Percentiles rank a stretch among this genome's conserved stretches.
Evolutionary conservation across 2,797 vertebrate genomes (phyloP).

Genomic region (Labeo calbasu): DNA sequence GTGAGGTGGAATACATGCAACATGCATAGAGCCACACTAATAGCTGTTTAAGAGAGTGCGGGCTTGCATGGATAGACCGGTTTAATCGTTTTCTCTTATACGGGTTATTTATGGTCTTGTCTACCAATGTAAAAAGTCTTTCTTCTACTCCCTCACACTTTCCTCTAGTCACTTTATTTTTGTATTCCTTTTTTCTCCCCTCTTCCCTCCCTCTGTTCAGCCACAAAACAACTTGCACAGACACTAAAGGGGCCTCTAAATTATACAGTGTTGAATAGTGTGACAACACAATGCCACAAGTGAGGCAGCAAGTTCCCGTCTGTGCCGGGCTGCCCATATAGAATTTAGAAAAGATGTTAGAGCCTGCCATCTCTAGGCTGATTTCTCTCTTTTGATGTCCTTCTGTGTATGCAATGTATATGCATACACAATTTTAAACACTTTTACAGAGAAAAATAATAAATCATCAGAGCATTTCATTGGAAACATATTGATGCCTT

Average conservation of each 20-base stretch:
- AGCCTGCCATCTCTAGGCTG: slow-evolving; percentile 36
- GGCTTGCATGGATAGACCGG: slow-evolving; percentile 1
- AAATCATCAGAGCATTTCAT: slow-evolving; percentile 65
- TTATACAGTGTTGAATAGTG: slow-evolving; percentile 41
- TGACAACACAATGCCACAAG: slow-evolving; percentile 48
- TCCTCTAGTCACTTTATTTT: slow-evolving; percentile 36
- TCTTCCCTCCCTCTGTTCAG: not conserved
- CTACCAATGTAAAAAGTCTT: slow-evolving; percentile 12
- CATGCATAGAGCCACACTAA: not conserved
- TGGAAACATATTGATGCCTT: not conserved
- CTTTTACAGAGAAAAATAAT: slow-evolving; percentile 60
- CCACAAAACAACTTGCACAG: not conserved
- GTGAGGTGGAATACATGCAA: not conserved
- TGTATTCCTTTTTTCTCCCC: slow-evolving; percentile 15
- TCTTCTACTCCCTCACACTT: slow-evolving; percentile 25
- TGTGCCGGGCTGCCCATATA: not conserved
- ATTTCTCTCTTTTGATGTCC: slow-evolving; percentile 63
- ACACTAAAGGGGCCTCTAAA: slow-evolving; percentile 36
- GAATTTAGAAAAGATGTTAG: slow-evolving; percentile 15
- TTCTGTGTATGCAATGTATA: slow-evolving; percentile 59
- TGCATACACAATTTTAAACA: slow-evolving; percentile 58
- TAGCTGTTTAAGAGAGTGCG: not conserved
- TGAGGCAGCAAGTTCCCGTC: slow-evolving; percentile 6
- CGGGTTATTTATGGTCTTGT: slow-evolving; percentile 23
- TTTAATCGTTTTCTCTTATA: slow-evolving; percentile 18